phyloP scores from a whole-genome alignment of 2,888 invertebrate genomes.

The Pyrrhia umbra region DNA sequence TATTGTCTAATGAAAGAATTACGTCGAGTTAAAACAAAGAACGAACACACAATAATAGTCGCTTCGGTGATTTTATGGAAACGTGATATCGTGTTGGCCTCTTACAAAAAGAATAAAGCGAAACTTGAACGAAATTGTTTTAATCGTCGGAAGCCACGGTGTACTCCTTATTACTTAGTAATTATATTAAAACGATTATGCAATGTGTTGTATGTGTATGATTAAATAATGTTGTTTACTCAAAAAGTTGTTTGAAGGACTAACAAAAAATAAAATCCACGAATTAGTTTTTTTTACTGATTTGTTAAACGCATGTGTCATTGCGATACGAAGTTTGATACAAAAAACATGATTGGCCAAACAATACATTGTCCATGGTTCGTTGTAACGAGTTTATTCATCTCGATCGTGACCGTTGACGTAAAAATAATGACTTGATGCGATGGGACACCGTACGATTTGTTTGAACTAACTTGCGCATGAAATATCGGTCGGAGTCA shows the following conservation, averaged over 20 bases:
- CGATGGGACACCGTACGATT: conserved; percentile 88
- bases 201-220: conserved; percentile 30
- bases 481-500: conserved; percentile 83
- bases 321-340: conserved; percentile 29
- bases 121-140: conserved; percentile 88
- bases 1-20: conserved; percentile 46
- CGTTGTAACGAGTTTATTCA: conserved; percentile 61
- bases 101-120: conserved; percentile 87
- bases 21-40: conserved; percentile 76
- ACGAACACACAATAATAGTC: conserved; percentile 82
- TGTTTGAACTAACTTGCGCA: conserved; percentile 89
- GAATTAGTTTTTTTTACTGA: conserved; percentile 42
- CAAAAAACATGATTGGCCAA: conserved; percentile 54
- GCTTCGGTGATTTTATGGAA: conserved; percentile 90
- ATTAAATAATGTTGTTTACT: conserved; percentile 5
- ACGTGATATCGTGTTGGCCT: conserved; percentile 88
- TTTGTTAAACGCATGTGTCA: conserved; percentile 45
- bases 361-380: conserved; percentile 59
- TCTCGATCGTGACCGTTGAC: conserved; percentile 70
- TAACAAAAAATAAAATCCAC: conserved; percentile 41
- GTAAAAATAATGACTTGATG: conserved; percentile 81
- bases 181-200: conserved; percentile 65
- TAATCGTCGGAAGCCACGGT: conserved; percentile 87
- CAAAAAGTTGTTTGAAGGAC: conserved; percentile 2
- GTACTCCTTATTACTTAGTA: conserved; percentile 74